Conservation (phyloP, 2,113 vertebrate genomes). For the Ancistrus triradiatus region DNA sequence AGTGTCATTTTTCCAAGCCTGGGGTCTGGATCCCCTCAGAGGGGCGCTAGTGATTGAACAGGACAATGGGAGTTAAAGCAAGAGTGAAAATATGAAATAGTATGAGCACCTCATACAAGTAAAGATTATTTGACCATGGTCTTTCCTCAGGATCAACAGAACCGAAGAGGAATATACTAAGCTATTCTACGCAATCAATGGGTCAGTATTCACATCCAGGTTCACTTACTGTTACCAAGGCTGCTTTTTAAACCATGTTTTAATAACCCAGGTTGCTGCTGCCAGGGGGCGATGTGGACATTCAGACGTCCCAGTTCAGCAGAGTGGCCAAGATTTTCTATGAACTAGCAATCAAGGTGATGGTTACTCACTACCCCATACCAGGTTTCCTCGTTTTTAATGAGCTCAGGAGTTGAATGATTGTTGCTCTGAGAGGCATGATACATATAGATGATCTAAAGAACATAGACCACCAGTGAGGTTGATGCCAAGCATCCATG, state of each 20-base stretch:
- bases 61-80: too few relatives aligned
- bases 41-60: too few relatives aligned
- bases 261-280: constrained; percentile 60
- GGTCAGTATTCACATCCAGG: constrained; percentile 49
- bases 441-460: too few relatives aligned
- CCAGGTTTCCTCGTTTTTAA: too few relatives aligned
- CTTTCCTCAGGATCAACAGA: constrained; percentile 58
- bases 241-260: not conserved
- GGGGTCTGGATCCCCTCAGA: too few relatives aligned
- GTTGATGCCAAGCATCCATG: not conserved
- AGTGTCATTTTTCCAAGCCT: too few relatives aligned
- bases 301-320: constrained; percentile 62
- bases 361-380: too few relatives aligned
- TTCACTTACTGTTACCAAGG: not conserved
- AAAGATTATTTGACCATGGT: not conserved
- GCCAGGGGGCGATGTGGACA: constrained; percentile 65
- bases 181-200: constrained; percentile 65
- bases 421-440: too few relatives aligned
- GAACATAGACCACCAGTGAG: not conserved
- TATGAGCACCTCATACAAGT: too few relatives aligned
- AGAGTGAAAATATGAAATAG: too few relatives aligned
- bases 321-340: constrained; percentile 65
- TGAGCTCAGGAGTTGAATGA: too few relatives aligned
- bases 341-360: constrained; percentile 64
- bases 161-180: constrained; percentile 61